Evolutionary conservation across 2,888 invertebrate genomes (phyloP).

Genomic region (Rhamnusium bicolor): DNA sequence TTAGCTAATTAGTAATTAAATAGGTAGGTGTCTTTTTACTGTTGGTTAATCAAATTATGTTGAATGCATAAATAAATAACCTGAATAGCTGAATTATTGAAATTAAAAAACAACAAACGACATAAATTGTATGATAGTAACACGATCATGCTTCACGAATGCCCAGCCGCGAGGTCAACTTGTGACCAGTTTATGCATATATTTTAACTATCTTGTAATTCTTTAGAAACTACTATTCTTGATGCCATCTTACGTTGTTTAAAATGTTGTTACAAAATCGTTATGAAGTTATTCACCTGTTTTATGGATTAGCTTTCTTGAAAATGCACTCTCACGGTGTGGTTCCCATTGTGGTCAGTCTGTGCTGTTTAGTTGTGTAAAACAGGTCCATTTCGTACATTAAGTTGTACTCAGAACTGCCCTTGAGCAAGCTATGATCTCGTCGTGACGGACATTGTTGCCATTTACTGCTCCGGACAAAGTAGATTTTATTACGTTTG

Average conservation of each 20-base stretch:
- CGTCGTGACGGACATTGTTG: slow-evolving; percentile 12
- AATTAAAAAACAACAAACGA: slow-evolving; percentile 1
- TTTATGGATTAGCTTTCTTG: slow-evolving; percentile 14
- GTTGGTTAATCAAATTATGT: background rate
- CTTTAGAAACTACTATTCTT: slow-evolving; percentile 7
- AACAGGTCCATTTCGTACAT: slow-evolving; percentile 36
- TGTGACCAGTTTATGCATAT: slow-evolving; percentile 8
- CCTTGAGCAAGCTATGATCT: slow-evolving; percentile 34
- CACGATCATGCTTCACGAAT: slow-evolving; percentile 1
- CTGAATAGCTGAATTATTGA: background rate
- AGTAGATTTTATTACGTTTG: background rate
- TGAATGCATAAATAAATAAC: background rate
- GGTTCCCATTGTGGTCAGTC: slow-evolving; percentile 26
- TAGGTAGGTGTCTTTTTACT: background rate
- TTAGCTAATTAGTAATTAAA: background rate
- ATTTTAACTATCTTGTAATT: background rate
- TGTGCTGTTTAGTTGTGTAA: slow-evolving; percentile 25
- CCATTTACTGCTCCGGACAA: background rate
- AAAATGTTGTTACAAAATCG: background rate
- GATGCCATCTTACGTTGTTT: slow-evolving; percentile 22
- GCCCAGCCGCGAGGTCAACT: slow-evolving; percentile 4
- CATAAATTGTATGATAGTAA: background rate
- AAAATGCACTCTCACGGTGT: slow-evolving; percentile 26
- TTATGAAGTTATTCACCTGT: slow-evolving; percentile 32
- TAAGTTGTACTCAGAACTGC: slow-evolving; percentile 32